These are phyloP conservation scores for Drosophila subsilvestris DNA, from an alignment of 2,888 invertebrate species.

Conservation along the genomic window DNA sequence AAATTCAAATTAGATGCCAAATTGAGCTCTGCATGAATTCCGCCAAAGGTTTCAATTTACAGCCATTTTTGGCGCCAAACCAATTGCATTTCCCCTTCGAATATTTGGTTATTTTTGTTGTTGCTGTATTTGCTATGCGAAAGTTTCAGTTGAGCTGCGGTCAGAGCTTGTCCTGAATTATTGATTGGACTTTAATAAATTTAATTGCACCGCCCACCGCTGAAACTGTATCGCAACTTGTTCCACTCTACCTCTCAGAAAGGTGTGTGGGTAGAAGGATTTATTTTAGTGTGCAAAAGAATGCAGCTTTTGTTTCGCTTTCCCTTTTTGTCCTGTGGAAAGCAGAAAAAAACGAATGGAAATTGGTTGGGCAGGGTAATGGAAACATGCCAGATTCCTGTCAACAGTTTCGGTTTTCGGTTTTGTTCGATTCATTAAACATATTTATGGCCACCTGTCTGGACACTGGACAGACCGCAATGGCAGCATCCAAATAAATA, in stretches of 20 bases:
- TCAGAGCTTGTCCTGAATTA: constrained; percentile 62
- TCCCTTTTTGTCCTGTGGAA: constrained; percentile 1
- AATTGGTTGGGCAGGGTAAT: not conserved
- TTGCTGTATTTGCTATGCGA: not conserved
- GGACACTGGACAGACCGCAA: constrained; percentile 40
- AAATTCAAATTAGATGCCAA: not conserved
- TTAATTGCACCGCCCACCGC: constrained; percentile 63
- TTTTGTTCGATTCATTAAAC: constrained; percentile 54
- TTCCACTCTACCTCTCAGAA: not conserved
- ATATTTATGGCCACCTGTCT: constrained; percentile 51
- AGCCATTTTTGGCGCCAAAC: not conserved
- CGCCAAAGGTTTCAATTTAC: not conserved
- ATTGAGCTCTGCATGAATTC: not conserved
- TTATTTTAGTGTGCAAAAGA: constrained; percentile 8
- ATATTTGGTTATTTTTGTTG: not conserved
- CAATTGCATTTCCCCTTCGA: not conserved
- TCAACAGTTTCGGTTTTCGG: constrained; percentile 41
- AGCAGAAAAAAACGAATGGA: not conserved
- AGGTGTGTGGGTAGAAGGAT: constrained; percentile 8
- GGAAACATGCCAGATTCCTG: constrained; percentile 21
- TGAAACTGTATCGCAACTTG: not conserved
- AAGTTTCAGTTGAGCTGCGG: constrained; percentile 17
- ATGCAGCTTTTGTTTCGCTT: not conserved
- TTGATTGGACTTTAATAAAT: constrained; percentile 78
- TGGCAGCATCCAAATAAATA: constrained; percentile 33